These are phyloP conservation scores for Lethocerus indicus DNA, from an alignment of 1,140 invertebrate genomes.

Conservation along the genomic window DNA sequence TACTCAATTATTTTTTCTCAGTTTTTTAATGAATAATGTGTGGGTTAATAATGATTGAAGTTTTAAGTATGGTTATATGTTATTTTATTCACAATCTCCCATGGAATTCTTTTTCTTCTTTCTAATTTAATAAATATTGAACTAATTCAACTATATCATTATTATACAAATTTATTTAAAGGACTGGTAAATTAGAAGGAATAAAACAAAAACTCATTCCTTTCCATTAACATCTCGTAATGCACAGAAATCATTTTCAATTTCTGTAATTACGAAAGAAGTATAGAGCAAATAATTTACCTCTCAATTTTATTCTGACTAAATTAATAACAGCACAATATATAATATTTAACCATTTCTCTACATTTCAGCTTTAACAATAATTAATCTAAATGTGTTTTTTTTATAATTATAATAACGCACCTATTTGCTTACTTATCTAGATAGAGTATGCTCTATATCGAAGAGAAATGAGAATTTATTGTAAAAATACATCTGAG, in stretches of 20 bases:
- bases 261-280: constrained; percentile 14
- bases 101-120: no score
- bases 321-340: constrained; percentile 15
- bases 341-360: constrained; percentile 15
- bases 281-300: constrained; percentile 16
- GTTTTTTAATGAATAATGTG: no score
- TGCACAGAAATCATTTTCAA: constrained; percentile 13
- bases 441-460: constrained; percentile 10
- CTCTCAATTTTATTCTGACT: constrained; percentile 14
- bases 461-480: constrained; percentile 5
- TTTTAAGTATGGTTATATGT: no score
- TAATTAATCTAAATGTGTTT: constrained; percentile 16
- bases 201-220: no score
- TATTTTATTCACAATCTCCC: no score
- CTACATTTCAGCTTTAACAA: constrained; percentile 14
- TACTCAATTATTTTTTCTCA: no score
- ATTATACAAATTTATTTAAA: no score
- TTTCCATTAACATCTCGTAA: not conserved
- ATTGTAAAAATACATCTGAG: not conserved
- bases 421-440: constrained; percentile 14
- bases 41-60: no score
- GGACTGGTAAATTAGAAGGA: no score
- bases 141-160: no score
- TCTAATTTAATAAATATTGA: no score
- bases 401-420: constrained; percentile 15